Conservation (phyloP, 2,113 vertebrate genomes). For the Colius striatus region DNA sequence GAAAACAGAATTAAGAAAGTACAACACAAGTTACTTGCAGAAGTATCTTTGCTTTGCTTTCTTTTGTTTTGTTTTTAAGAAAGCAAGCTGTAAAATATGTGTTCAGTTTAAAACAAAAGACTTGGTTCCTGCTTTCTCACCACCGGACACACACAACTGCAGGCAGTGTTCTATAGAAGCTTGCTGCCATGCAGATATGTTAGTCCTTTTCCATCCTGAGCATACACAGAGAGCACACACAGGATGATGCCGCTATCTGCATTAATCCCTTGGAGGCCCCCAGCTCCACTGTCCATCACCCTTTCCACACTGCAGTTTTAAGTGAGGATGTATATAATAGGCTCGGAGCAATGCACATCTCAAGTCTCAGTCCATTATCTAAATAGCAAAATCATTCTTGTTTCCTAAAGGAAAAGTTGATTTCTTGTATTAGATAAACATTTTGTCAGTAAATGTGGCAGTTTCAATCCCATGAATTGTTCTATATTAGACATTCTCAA, state of each 20-base stretch:
- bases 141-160: not conserved
- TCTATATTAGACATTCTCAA: not conserved
- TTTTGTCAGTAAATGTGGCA: not conserved
- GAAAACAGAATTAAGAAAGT: not conserved
- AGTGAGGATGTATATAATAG: not conserved
- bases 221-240: fast-evolving
- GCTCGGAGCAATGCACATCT: not conserved
- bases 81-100: not conserved
- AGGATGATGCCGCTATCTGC: not conserved
- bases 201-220: not conserved
- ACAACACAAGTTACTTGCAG: not conserved
- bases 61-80: not conserved
- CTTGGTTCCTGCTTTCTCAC: not conserved
- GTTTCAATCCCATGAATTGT: not conserved
- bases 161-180: not conserved
- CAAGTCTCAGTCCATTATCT: not conserved
- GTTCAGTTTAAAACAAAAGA: not conserved
- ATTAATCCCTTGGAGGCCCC: not conserved
- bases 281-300: not conserved
- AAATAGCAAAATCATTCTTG: not conserved
- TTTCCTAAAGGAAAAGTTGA: not conserved
- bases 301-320: not conserved
- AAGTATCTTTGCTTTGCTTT: not conserved
- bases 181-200: fast-evolving
- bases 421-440: not conserved